These are phyloP conservation scores for Amazona finschi DNA, from an alignment of 2,797 vertebrate species.

Conservation along the genomic window DNA sequence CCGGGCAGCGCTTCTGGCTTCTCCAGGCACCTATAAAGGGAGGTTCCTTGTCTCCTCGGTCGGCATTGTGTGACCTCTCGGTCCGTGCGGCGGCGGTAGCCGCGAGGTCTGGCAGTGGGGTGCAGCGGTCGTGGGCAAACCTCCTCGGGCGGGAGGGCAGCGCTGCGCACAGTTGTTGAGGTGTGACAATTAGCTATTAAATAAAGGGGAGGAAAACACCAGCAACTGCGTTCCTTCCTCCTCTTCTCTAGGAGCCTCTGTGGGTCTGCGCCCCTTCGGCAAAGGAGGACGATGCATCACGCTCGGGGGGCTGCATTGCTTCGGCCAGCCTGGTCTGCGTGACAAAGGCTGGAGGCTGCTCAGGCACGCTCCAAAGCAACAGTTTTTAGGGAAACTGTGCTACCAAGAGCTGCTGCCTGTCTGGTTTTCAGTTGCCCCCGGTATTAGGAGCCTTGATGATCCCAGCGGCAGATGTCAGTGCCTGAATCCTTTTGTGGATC, in stretches of 20 bases:
- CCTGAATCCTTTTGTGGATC: background rate
- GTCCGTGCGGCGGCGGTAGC: background rate
- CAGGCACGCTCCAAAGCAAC: accelerated
- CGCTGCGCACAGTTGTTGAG: background rate
- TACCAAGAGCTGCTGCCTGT: accelerated
- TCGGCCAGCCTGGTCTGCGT: accelerated
- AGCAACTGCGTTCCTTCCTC: accelerated
- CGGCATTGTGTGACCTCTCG: background rate
- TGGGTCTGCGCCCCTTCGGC: accelerated
- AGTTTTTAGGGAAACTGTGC: accelerated
- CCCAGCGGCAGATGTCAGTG: background rate
- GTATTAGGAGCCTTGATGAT: background rate
- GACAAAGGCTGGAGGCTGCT: background rate
- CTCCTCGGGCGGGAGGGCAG: background rate
- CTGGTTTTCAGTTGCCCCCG: background rate
- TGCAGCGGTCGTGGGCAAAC: accelerated
- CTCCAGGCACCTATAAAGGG: background rate
- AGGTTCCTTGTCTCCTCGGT: background rate
- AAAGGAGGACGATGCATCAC: background rate
- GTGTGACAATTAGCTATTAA: background rate
- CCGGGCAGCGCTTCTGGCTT: too few species aligned
- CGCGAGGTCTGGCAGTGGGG: background rate
- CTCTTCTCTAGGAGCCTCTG: background rate
- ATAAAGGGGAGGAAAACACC: background rate
- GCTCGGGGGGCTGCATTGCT: background rate